Conservation (phyloP, 1,140 invertebrate species). For the Tetragonula clypearis region DNA sequence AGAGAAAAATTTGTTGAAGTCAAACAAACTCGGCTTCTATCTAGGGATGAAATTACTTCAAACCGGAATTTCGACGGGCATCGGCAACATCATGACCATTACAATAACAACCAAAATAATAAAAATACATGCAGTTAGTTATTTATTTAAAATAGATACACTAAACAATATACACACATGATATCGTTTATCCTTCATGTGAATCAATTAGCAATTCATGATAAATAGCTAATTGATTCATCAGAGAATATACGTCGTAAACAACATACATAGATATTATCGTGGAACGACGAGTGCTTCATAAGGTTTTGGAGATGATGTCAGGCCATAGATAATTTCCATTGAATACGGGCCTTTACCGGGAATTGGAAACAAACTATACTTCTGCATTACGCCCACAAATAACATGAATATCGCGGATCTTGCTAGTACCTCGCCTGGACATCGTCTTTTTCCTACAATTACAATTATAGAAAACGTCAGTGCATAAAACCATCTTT, state of each 20-base stretch:
- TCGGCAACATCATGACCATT: conserved; percentile 7
- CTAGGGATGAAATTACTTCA: background rate
- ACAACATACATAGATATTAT: background rate
- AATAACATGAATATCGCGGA: conserved; percentile 89
- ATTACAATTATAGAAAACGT: background rate
- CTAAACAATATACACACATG: background rate
- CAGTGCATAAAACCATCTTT: background rate
- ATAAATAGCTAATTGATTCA: background rate
- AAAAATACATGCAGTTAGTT: background rate
- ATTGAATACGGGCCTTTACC: conserved; percentile 68
- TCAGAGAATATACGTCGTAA: too few relatives aligned
- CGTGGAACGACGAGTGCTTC: conserved; percentile 67
- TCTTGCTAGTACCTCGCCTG: conserved; percentile 89
- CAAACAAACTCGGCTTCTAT: conserved; percentile 31
- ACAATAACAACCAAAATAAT: background rate
- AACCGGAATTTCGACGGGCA: background rate
- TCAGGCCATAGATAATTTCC: conserved; percentile 70
- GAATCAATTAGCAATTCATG: background rate
- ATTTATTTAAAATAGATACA: background rate
- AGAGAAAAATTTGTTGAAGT: conserved; percentile 49
- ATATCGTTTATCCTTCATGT: too few relatives aligned
- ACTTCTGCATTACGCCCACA: conserved; percentile 85
- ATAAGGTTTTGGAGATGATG: conserved; percentile 75
- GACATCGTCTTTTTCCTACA: conserved; percentile 88
- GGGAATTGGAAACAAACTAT: conserved; percentile 72